Percentiles rank a stretch among this genome's conserved stretches.
Conservation (phyloP, 2,888 invertebrate species). For the Junonia oenone region DNA sequence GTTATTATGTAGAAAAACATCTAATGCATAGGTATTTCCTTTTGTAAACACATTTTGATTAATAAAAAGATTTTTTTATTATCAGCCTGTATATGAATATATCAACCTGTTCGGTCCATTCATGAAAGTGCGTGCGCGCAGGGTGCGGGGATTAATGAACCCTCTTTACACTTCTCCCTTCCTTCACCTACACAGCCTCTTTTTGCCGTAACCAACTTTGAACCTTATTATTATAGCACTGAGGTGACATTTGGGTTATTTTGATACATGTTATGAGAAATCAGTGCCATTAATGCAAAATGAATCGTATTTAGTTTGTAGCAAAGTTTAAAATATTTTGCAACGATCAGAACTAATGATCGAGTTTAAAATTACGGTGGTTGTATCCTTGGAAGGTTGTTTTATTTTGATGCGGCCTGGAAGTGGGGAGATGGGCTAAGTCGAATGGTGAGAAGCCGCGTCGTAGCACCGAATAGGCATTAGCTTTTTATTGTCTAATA, state of each 20-base stretch:
- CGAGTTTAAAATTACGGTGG: constrained; percentile 65
- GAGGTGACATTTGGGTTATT: constrained; percentile 30
- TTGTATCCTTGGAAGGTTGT: constrained; percentile 78
- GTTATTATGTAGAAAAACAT: not conserved
- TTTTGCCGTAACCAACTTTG: constrained; percentile 35
- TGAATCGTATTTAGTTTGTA: constrained; percentile 32
- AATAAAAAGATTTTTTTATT: constrained; percentile 33
- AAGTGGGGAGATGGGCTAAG: constrained; percentile 39
- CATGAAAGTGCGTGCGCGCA: constrained; percentile 80
- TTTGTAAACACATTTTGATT: not conserved
- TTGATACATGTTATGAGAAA: not conserved
- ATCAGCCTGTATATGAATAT: constrained; percentile 63
- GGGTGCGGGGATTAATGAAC: constrained; percentile 79
- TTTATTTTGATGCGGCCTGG: constrained; percentile 57
- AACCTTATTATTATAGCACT: constrained; percentile 33
- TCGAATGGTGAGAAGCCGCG: constrained; percentile 70
- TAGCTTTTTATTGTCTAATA: constrained; percentile 73
- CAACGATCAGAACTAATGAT: constrained; percentile 38
- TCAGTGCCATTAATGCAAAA: constrained; percentile 30
- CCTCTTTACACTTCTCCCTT: constrained; percentile 56
- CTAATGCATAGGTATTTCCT: no score
- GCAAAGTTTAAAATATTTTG: constrained; percentile 44
- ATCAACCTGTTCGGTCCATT: constrained; percentile 79
- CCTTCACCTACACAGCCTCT: constrained; percentile 58
- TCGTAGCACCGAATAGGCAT: constrained; percentile 61